Evolutionary conservation across 30 jellyfish, hydroid and myxozoan genomes (phyloP).

Genomic region (Pseudorhiza aurosa): DNA sequence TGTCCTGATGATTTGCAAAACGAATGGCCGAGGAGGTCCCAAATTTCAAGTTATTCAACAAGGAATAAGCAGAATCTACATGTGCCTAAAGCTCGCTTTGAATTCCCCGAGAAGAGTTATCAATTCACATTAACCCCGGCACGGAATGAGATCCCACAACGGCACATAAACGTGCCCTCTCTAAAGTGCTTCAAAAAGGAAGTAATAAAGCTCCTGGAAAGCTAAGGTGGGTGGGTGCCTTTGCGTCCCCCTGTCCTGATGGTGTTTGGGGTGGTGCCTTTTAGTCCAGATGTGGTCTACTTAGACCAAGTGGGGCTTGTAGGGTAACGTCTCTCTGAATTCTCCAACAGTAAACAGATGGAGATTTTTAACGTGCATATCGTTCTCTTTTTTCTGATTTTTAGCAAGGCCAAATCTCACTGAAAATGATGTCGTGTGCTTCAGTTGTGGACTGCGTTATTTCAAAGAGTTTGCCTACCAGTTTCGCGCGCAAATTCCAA

Average conservation of each 20-base stretch:
- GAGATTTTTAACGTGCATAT: background rate
- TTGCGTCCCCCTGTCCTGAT: too few relatives aligned
- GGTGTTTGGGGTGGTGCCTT: too few relatives aligned
- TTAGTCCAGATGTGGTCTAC: background rate
- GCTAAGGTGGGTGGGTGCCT: too few relatives aligned
- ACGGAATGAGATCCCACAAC: too few relatives aligned
- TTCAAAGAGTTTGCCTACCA: constrained; percentile 70
- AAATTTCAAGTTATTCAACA: too few relatives aligned
- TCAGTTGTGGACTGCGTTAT: constrained; percentile 61
- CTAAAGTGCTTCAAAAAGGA: too few relatives aligned
- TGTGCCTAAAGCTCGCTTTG: too few relatives aligned
- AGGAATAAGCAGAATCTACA: too few relatives aligned
- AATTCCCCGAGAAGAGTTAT: too few relatives aligned
- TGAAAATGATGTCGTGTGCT: constrained; percentile 54
- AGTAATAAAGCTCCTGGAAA: too few relatives aligned
- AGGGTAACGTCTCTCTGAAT: background rate
- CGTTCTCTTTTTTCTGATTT: background rate
- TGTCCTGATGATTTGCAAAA: background rate
- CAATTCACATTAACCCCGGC: too few relatives aligned
- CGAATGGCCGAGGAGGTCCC: background rate
- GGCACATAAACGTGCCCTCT: too few relatives aligned
- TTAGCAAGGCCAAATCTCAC: constrained; percentile 33
- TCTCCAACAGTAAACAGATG: background rate
- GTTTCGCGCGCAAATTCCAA: constrained; percentile 50
- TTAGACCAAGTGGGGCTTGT: background rate